These are phyloP conservation scores for Limanda limanda DNA, from an alignment of 2,113 vertebrate genomes.

Conservation along the genomic window DNA sequence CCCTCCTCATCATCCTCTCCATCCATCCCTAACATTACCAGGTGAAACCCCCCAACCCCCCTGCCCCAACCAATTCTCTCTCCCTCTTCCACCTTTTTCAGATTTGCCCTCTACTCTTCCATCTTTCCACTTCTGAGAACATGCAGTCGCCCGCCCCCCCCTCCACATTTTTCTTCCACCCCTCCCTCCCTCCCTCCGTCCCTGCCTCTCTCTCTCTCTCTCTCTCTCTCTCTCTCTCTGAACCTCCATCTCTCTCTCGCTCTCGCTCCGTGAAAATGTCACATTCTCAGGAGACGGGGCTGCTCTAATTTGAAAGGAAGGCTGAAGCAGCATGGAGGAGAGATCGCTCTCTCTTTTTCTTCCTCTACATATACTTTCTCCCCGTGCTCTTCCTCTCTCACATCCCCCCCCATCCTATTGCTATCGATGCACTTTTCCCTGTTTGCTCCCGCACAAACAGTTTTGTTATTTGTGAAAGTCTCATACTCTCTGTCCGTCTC, in stretches of 20 bases:
- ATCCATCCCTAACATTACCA: constrained; percentile 61
- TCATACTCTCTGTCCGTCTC: constrained; percentile 29
- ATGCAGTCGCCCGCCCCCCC: constrained; percentile 49
- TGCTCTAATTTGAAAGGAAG: constrained; percentile 83
- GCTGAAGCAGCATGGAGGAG: constrained; percentile 73
- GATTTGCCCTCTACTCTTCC: constrained; percentile 48
- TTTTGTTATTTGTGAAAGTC: constrained; percentile 53
- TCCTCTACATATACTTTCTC: constrained; percentile 53
- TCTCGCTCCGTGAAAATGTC: constrained; percentile 74
- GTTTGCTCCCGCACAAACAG: constrained; percentile 25
- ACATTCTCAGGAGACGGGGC: constrained; percentile 76
- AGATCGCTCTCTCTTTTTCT: constrained; percentile 51
- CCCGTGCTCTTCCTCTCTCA: constrained; percentile 15
- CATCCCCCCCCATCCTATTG: constrained; percentile 28
- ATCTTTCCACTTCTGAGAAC: constrained; percentile 50
- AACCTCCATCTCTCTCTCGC: constrained; percentile 70
- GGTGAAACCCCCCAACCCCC: constrained; percentile 28
- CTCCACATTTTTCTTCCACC: constrained; percentile 57
- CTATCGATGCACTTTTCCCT: constrained; percentile 47
- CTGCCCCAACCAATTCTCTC: constrained; percentile 19
- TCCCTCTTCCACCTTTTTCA: constrained; percentile 5
- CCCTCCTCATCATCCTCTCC: constrained; percentile 60
- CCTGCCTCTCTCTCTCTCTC: constrained; percentile 33
- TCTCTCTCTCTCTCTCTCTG: constrained; percentile 44
- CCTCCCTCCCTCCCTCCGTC: constrained; percentile 28